Evolutionary conservation across 92 coral and sea anemone species (phyloP).

Genomic region (Bergia sp.): DNA sequence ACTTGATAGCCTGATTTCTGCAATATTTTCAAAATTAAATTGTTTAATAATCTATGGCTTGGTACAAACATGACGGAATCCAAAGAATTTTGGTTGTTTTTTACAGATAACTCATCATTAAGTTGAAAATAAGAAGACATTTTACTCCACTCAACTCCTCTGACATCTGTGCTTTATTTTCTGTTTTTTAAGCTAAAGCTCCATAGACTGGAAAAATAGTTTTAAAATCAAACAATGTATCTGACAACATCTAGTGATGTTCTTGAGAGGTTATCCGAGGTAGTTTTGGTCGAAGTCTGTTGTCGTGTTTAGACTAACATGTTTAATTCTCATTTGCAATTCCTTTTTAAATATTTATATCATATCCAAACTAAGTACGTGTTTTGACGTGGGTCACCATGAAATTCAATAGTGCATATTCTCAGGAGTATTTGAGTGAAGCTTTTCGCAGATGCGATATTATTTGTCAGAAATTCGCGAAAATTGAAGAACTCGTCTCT

Average conservation of each 20-base stretch:
- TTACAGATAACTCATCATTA: background rate
- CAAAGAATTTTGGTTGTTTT: background rate
- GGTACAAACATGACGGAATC: constrained; percentile 5
- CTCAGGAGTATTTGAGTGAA: background rate
- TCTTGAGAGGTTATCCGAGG: background rate
- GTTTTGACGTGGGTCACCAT: constrained; percentile 5
- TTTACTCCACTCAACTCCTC: background rate
- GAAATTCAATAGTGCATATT: background rate
- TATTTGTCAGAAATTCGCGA: background rate
- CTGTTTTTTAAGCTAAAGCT: too few relatives aligned
- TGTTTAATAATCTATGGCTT: background rate
- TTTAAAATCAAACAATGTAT: too few relatives aligned
- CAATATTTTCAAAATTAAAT: too few relatives aligned
- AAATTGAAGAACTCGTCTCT: background rate
- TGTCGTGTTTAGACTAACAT: constrained; percentile 19
- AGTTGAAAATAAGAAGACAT: background rate
- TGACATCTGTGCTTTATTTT: background rate
- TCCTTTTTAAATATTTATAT: constrained; percentile 23
- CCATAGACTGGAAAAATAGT: background rate
- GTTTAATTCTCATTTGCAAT: constrained; percentile 41
- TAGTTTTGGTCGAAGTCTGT: background rate
- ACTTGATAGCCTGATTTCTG: background rate
- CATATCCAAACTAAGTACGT: background rate
- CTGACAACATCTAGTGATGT: background rate
- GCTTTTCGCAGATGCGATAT: background rate